These are phyloP conservation scores for Parazoanthus swiftii DNA, from an alignment of 92 coral and sea anemone genomes.

Conservation along the genomic window DNA sequence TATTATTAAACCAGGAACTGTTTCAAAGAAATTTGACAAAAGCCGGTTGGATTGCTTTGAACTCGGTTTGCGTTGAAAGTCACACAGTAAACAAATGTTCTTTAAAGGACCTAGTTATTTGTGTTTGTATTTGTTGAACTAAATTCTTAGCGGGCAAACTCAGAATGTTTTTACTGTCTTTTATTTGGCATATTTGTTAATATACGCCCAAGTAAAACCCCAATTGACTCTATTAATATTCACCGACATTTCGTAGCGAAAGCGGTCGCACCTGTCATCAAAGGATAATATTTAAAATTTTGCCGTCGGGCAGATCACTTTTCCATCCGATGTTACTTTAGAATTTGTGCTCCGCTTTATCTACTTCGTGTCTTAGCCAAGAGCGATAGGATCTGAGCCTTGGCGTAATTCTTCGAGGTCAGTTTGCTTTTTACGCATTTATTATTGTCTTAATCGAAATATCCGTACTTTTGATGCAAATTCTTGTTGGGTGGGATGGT, in stretches of 20 bases:
- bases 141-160: background rate
- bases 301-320: conserved; percentile 18
- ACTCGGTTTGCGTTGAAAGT: background rate
- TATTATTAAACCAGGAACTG: too few species aligned
- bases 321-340: background rate
- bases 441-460: background rate
- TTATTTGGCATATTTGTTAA: conserved; percentile 5
- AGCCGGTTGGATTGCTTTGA: too few species aligned
- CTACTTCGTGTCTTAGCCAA: background rate
- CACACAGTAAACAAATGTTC: background rate
- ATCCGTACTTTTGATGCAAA: background rate
- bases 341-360: background rate
- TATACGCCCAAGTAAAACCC: background rate
- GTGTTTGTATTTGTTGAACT: background rate
- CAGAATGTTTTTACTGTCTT: background rate
- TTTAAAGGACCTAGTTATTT: background rate
- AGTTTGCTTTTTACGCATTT: conserved; percentile 19
- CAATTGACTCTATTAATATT: conserved; percentile 20
- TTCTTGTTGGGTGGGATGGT: background rate
- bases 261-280: conserved; percentile 29
- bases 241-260: conserved; percentile 11
- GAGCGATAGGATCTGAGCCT: background rate
- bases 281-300: background rate
- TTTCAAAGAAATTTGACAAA: too few species aligned
- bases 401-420: conserved; percentile 13